phyloP scores from a whole-genome alignment of 2,113 vertebrate genomes.

The Zosterops lateralis region DNA sequence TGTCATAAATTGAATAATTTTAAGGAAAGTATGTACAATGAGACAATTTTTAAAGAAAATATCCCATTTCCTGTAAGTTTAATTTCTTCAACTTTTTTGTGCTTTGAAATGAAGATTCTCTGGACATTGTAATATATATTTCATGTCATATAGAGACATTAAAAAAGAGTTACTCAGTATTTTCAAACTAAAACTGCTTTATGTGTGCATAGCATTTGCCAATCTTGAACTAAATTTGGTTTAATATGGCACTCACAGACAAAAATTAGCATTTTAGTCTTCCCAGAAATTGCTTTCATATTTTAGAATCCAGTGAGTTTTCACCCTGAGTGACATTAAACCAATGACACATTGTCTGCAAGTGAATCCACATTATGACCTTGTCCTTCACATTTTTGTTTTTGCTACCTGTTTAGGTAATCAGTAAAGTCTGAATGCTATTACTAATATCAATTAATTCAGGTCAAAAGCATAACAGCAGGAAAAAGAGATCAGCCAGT shows the following conservation, averaged over 20 bases:
- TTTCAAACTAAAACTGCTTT: background rate
- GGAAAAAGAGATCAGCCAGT: constrained; percentile 67
- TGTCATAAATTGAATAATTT: background rate
- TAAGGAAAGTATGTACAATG: background rate
- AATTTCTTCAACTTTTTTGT: background rate
- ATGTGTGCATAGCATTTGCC: background rate
- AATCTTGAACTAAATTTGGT: background rate
- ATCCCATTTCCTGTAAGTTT: background rate
- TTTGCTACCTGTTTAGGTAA: constrained; percentile 70
- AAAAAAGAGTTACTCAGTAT: background rate
- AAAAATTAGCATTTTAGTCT: constrained; percentile 13
- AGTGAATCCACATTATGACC: constrained; percentile 7
- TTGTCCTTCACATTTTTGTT: constrained; percentile 24
- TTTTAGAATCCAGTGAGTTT: constrained; percentile 22
- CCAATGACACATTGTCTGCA: background rate
- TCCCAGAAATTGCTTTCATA: background rate
- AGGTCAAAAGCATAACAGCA: constrained; percentile 75
- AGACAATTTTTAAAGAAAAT: background rate
- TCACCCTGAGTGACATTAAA: background rate
- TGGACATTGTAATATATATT: background rate
- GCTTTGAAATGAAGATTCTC: background rate
- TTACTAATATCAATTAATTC: constrained; percentile 75
- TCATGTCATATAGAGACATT: background rate
- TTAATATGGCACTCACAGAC: background rate
- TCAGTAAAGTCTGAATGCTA: constrained; percentile 53